phyloP scores from a whole-genome alignment of 2,797 vertebrate genomes.

The Semotilus atromaculatus region DNA sequence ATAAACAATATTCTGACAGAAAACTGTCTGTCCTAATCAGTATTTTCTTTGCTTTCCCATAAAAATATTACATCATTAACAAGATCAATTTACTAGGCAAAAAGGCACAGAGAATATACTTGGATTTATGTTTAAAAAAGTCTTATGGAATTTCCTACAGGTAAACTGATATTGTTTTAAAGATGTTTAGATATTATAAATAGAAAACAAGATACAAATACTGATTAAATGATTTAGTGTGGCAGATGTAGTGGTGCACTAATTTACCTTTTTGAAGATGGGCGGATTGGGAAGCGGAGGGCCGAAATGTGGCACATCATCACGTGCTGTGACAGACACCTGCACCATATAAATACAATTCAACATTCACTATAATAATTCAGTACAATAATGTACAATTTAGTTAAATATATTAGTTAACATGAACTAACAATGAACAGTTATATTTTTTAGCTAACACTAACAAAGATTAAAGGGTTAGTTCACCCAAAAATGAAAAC shows the following conservation, averaged over 20 bases:
- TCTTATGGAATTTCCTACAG: background rate
- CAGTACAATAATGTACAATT: background rate
- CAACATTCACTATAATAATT: background rate
- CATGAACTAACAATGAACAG: too few relatives aligned
- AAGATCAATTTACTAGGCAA: background rate
- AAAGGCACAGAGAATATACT: background rate
- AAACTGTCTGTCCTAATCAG: background rate
- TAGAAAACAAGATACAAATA: background rate
- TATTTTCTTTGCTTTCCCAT: background rate
- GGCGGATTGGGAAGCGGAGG: slow-evolving; percentile 81
- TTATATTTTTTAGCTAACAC: background rate
- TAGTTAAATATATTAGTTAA: background rate
- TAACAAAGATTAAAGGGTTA: too few relatives aligned
- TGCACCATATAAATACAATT: slow-evolving; percentile 57
- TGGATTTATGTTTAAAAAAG: background rate
- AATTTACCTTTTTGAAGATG: slow-evolving; percentile 82
- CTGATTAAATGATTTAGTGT: background rate
- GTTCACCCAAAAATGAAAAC: background rate
- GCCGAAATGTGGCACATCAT: slow-evolving; percentile 85
- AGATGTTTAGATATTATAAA: background rate
- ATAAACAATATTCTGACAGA: slow-evolving; percentile 2
- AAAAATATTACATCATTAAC: background rate
- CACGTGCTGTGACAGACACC: slow-evolving; percentile 86
- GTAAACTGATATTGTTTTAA: background rate
- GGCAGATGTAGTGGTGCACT: background rate